Base-by-base conservation (phyloP, 2,113 vertebrate genomes). In the Thomomys bottae region DNA sequence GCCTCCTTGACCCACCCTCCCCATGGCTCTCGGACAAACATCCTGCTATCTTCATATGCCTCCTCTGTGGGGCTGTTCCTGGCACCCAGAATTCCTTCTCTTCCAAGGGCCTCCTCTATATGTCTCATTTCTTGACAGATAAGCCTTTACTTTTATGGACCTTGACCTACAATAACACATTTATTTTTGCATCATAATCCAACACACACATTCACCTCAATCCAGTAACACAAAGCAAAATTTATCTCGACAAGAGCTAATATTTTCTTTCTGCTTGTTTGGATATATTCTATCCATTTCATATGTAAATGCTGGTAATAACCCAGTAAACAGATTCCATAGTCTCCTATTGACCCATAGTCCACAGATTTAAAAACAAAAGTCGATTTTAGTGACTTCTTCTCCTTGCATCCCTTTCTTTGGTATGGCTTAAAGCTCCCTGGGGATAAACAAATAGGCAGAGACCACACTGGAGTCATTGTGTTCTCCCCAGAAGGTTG, bases 261-360 rank as follows among this genome's bases (percentile, higher is more conserved):
- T 38, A 8, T 26, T 88, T 81, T 89, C 38, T n/a, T 71, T 71
- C 66, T 72, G 36, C 32, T 87, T 73, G 8, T 63, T 64, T 45
- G 63, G 78, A 77, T 40, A 17, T 59, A 72, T 73, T 81, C 36
- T 77, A 21, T 80, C 90, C 63, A 70, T 67, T 91, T 79, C 64
- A 11, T 80, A 80, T 15, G 80, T 30, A 94, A 95, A 73, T 21
- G 24, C 42, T 83, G 63, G 40, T 72, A 30, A 23, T 26, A 78
- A 92, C 83, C 67, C 73, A 68, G 68, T 78, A 91, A 81, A 67
- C 8, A 40, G 64, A 75, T 77, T 94, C 94, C 49, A 76, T 57
- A 80, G 70, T 34, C 36, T 72, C 57, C 76, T 87, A 23, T 34
- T 45, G 45, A 59, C 36, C 59, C 70, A 72, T 20, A 32, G 34